Conservation (phyloP, 2,797 vertebrate genomes). For the Hemibagrus guttatus region DNA sequence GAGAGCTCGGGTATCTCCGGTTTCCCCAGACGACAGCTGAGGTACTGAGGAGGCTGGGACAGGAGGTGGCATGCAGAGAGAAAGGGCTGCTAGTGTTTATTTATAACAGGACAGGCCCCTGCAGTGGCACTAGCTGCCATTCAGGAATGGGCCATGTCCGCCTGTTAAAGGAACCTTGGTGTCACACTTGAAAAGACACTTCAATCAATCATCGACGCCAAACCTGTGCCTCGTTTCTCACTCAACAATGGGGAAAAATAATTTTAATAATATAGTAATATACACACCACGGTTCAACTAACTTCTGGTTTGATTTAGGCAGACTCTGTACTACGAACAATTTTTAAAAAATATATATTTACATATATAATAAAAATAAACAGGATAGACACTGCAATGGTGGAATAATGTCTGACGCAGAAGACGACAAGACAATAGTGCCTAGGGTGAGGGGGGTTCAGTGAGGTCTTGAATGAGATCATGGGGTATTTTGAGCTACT, state of each 20-base stretch:
- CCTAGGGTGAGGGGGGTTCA: not conserved
- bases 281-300: not conserved
- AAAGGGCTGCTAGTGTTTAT: constrained; percentile 65
- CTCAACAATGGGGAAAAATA: not conserved
- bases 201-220: constrained; percentile 36
- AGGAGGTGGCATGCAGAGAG: constrained; percentile 1
- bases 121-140: constrained; percentile 62
- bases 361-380: too few species aligned
- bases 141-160: constrained; percentile 57
- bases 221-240: not conserved
- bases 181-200: constrained; percentile 34
- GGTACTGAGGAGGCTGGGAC: constrained; percentile 60
- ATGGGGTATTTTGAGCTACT: constrained; percentile 2
- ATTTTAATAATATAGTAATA: not conserved
- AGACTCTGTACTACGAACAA: constrained; percentile 5
- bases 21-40: constrained; percentile 80
- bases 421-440: constrained; percentile 19
- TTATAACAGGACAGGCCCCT: constrained; percentile 69
- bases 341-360: too few species aligned
- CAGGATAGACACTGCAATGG: constrained; percentile 1
- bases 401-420: constrained; percentile 40
- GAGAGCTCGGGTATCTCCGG: constrained; percentile 58
- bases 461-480: constrained; percentile 15
- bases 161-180: constrained; percentile 45
- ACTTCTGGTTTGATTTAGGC: not conserved